Base-by-base conservation (phyloP, 2,797 vertebrate genomes). In the Cyclura pinguis region DNA sequence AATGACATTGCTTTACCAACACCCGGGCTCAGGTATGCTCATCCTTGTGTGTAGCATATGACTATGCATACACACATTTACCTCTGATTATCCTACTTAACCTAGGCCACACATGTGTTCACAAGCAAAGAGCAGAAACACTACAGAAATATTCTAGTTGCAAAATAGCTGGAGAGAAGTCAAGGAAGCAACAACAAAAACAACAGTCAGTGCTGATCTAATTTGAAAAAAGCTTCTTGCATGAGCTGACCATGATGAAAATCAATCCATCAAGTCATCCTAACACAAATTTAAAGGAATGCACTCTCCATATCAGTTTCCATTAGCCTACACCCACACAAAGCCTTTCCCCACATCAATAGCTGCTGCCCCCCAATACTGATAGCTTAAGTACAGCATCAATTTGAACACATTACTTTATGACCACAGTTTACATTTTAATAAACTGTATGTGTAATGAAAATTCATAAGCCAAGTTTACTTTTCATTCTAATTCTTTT, bases 401-500 rank as follows among this genome's bases (percentile, higher is more conserved):
- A 88, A 59, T 91, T 86, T 38, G 16, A n/a, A 88, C 1, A 64
- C 88, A 42, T 67, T 35, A 78, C 13, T 83, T 50, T 0, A 81
- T 55, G 76, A 94, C 88, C 2, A 29, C 80, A 8, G 0, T 0
- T 91, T 94, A 83, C 32, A n/a, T 91, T 89, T 89, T 57, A 88
- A 29, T 13, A 90, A 86, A 20, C 7, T 88, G 67, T 72, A 0
- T n/a, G 10, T 83, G 73, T 91, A 67, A 67, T 91, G 87, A 89
- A 57, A 52, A 35, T 86, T 90, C 93, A 62, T 62, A 89, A 87
- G 35, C 81, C 9, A 38, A 94, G 90, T 87, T 91, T 12, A 6
- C 82, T 92, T 55, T 90, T 87, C 84, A 67, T 82, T 89, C 91
- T 84, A 86, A 84, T 86, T 91, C 62, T 80, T 91, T 91, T 91